Evolutionary conservation across 2,797 vertebrate genomes (phyloP).

Genomic region (Lepilemur septentrionalis): DNA sequence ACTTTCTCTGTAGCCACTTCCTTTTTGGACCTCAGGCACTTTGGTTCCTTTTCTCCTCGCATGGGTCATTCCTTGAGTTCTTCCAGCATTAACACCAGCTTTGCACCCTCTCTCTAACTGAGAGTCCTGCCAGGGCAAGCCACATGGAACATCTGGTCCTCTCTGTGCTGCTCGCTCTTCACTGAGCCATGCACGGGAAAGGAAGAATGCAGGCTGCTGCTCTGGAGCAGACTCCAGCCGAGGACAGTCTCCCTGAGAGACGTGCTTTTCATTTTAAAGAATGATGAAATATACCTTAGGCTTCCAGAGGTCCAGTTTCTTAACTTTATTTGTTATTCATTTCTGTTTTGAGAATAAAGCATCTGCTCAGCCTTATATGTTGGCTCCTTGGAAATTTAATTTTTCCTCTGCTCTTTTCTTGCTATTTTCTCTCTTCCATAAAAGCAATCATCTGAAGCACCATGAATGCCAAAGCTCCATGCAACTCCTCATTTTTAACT

Average conservation of each 20-base stretch:
- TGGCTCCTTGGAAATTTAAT: not conserved
- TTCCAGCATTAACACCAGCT: not conserved
- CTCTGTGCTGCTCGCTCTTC: not conserved
- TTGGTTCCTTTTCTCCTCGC: not conserved
- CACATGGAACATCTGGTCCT: not conserved
- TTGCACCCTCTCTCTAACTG: not conserved
- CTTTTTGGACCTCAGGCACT: not conserved
- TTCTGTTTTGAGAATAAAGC: conserved; percentile 9
- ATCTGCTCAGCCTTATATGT: not conserved
- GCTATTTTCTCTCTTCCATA: not conserved
- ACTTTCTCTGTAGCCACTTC: not conserved
- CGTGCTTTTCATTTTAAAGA: not conserved
- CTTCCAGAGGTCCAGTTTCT: not conserved
- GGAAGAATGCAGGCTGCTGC: not conserved
- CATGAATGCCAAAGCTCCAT: not conserved
- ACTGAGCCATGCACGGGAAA: not conserved
- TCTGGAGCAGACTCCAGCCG: not conserved
- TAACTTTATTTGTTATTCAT: not conserved
- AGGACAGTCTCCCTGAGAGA: not conserved
- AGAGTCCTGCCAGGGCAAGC: not conserved
- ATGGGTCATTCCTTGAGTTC: not conserved
- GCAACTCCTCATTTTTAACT: not conserved
- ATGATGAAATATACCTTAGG: not conserved
- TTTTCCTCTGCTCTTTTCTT: not conserved
- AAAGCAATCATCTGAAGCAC: not conserved